phyloP scores from a whole-genome alignment of 1,140 invertebrate genomes.

The Amyelois transitella region DNA sequence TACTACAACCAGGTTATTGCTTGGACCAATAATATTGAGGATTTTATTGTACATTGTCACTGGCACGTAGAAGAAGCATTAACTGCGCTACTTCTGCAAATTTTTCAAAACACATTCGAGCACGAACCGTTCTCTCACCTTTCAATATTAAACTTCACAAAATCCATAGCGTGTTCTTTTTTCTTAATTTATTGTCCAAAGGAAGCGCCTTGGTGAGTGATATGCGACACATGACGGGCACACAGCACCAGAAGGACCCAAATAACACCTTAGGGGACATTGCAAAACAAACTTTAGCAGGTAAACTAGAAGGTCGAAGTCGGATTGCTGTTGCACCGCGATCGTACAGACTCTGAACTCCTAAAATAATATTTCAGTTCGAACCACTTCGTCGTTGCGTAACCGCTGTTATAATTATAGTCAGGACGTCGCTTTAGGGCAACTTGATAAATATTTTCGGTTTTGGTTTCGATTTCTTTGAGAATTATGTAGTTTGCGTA shows the following conservation, averaged over 20 bases:
- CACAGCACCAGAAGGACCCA: conserved; percentile 32
- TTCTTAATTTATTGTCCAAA: conserved; percentile 62
- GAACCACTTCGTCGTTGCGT: conserved; percentile 58
- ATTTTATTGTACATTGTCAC: too few species aligned
- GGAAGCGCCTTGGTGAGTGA: conserved; percentile 64
- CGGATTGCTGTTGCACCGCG: conserved; percentile 10
- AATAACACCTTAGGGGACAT: conserved; percentile 12
- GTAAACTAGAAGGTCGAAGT: conserved; percentile 33
- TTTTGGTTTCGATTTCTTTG: background rate
- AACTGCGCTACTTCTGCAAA: too few species aligned
- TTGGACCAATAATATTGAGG: too few species aligned
- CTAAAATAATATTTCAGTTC: conserved; percentile 71
- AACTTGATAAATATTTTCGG: conserved; percentile 19
- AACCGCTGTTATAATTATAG: conserved; percentile 67
- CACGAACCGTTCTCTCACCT: background rate
- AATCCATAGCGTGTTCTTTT: conserved; percentile 40
- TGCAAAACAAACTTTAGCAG: conserved; percentile 44
- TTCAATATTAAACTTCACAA: conserved; percentile 22
- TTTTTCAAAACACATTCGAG: too few species aligned
- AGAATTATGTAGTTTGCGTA: background rate
- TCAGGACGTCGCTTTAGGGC: conserved; percentile 49
- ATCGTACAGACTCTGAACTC: conserved; percentile 51
- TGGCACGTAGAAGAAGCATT: too few species aligned
- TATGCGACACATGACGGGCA: conserved; percentile 61
- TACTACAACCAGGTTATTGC: too few species aligned